Evolutionary conservation across 2,888 invertebrate genomes (phyloP), one percentile per base, ranked within the genome.

Genomic region (Lasioglossum zephyrum): DNA sequence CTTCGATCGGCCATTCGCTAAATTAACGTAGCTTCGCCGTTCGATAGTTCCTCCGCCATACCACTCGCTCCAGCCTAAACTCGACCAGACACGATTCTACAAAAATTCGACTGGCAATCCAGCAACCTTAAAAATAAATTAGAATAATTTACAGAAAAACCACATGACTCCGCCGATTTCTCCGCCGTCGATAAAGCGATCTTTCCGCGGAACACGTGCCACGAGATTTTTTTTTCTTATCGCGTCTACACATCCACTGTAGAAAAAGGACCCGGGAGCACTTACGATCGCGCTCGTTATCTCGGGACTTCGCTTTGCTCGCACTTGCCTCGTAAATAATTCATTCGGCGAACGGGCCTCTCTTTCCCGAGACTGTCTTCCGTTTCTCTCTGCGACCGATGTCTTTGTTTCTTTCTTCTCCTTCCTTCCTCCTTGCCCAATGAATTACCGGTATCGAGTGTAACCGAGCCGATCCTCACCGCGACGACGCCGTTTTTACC

Each of bases 241-340:
- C 5, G 18, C 75, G 13, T 63, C 31, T 6, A 31, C 60, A 22
- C 36, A 66, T 36, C 36, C 66, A 36, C 22, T 8, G 18, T 26
- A 57, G 44, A 69, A 82, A 79, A 70, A 76, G 47, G 60, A 31
- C 11, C 44, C 76, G 57, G 81, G 66, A 77, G 53, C 85, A 53
- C 82, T 82, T 77, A 82, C 82, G 77, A 85, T 86, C 82, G 70
- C 75, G 79, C 83, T 86, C 77, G 79, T 87, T 86, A 86, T 86
- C 87, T 78, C 74, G 39, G 47, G 72, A 72, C 75, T 77, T 80
- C 70, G 86, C 41, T 75, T 72, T 9, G 53, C 53, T 53, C 53
- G 53, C 60, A 77, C 11, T 82, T 60, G 73, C 18, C 86, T 87
- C 87, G 77, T 87, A 86, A 84, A 86, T 87, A 84, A 86, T 86